Evolutionary conservation across 2,113 vertebrate species (phyloP).

Genomic region (Dicerorhinus sumatrensis): DNA sequence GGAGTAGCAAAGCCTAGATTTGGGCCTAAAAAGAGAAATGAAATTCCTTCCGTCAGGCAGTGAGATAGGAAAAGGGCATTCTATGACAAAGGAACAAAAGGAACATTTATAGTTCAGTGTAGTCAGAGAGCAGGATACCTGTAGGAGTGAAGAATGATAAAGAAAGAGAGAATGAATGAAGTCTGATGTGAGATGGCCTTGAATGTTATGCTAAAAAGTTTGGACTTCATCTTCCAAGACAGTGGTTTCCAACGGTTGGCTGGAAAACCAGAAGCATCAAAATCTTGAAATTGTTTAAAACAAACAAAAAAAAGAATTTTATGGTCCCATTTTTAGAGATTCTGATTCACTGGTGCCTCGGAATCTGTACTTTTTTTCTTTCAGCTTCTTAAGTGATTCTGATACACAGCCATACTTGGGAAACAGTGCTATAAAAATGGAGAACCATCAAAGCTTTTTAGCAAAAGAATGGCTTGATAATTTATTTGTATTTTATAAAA

Average conservation of each 20-base stretch:
- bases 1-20: not conserved
- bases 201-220: not conserved
- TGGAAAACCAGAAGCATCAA: not conserved
- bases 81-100: not conserved
- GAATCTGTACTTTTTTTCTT: not conserved
- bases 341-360: not conserved
- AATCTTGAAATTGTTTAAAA: not conserved
- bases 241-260: not conserved
- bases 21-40: not conserved
- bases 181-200: not conserved
- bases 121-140: not conserved
- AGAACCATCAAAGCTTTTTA: conserved; percentile 10
- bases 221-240: not conserved
- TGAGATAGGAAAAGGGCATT: not conserved
- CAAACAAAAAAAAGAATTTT: not conserved
- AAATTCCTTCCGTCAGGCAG: not conserved
- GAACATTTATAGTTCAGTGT: not conserved
- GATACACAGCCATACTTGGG: not conserved
- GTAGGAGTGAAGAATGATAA: not conserved
- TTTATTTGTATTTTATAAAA: conserved; percentile 9
- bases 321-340: not conserved
- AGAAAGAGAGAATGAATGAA: not conserved
- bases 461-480: not conserved
- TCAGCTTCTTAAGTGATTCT: not conserved
- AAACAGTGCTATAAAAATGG: not conserved